Conservation (phyloP, 2,888 invertebrate species). For the Hetaerina titia region DNA sequence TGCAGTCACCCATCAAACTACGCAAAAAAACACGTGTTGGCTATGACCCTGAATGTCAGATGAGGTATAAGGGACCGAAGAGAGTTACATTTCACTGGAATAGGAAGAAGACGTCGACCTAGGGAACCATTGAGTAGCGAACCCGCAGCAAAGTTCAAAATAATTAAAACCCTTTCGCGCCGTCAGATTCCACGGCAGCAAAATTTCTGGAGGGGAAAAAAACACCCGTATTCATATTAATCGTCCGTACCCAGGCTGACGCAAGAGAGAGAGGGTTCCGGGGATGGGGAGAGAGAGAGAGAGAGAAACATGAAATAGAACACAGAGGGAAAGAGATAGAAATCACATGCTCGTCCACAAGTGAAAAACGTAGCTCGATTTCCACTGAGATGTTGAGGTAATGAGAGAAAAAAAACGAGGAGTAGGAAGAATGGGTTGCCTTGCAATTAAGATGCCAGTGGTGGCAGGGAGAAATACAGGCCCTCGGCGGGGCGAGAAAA, state of each 20-base stretch:
- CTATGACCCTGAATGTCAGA: not conserved
- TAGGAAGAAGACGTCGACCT: not conserved
- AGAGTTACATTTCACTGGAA: not conserved
- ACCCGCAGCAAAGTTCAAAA: not conserved
- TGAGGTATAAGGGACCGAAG: not conserved
- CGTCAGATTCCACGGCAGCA: too few relatives aligned
- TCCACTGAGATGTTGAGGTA: not conserved
- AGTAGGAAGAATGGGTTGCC: too few relatives aligned
- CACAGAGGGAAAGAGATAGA: not conserved
- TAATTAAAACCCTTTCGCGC: too few relatives aligned
- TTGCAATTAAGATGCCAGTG: not conserved
- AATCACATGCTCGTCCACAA: not conserved
- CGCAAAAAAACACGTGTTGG: not conserved
- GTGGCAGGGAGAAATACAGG: not conserved
- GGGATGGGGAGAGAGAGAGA: too few relatives aligned
- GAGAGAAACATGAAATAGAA: not conserved
- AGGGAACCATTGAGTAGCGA: not conserved
- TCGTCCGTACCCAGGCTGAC: too few relatives aligned
- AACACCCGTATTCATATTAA: too few relatives aligned
- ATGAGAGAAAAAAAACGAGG: not conserved
- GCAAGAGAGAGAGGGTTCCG: too few relatives aligned
- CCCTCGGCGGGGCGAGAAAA: not conserved
- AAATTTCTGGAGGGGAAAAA: too few relatives aligned
- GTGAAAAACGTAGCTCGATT: not conserved
- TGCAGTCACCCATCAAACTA: too few relatives aligned